Evolutionary conservation across 2,797 vertebrate species (phyloP).

Genomic region (Myripristis jacobus): DNA sequence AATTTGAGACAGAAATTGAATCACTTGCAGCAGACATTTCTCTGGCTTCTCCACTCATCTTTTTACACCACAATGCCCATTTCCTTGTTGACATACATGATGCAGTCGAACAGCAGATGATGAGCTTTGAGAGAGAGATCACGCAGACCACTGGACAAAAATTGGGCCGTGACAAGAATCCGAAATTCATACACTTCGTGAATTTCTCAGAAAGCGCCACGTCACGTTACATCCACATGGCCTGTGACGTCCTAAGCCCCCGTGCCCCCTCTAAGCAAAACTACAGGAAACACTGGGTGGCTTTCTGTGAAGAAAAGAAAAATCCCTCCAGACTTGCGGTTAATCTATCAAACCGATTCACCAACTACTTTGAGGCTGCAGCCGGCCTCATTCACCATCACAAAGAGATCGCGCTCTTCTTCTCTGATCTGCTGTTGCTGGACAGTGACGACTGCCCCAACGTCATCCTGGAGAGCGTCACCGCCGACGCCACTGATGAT

Average conservation of each 20-base stretch:
- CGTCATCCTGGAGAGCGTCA: slow-evolving; percentile 81
- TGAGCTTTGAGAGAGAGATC: slow-evolving; percentile 79
- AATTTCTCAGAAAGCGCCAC: slow-evolving; percentile 82
- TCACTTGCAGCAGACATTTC: slow-evolving; percentile 10
- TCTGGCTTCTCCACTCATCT: slow-evolving; percentile 72
- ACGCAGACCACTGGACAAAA: slow-evolving; percentile 67
- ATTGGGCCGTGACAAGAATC: slow-evolving; percentile 81
- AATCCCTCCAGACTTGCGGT: slow-evolving; percentile 77
- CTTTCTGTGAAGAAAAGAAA: slow-evolving; percentile 82
- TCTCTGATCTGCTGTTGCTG: slow-evolving; percentile 79
- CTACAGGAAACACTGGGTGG: slow-evolving; percentile 82
- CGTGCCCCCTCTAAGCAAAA: slow-evolving; percentile 38
- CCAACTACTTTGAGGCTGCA: slow-evolving; percentile 80
- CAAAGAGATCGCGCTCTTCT: slow-evolving; percentile 79
- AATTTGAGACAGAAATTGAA: slow-evolving; percentile 73
- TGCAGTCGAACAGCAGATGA: slow-evolving; percentile 77
- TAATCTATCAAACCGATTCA: slow-evolving; percentile 72
- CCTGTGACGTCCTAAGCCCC: slow-evolving; percentile 75
- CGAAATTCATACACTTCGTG: slow-evolving; percentile 78
- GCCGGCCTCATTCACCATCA: slow-evolving; percentile 84
- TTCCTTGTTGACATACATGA: slow-evolving; percentile 81
- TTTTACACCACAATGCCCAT: slow-evolving; percentile 78
- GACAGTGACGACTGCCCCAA: slow-evolving; percentile 66
- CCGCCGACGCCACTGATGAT: slow-evolving; percentile 77
- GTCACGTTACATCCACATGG: slow-evolving; percentile 84